A percentile compares a stretch with the other conserved stretches of the same genome.
Conservation (phyloP, 2,113 vertebrate species). For the Rhinichthys klamathensis region DNA sequence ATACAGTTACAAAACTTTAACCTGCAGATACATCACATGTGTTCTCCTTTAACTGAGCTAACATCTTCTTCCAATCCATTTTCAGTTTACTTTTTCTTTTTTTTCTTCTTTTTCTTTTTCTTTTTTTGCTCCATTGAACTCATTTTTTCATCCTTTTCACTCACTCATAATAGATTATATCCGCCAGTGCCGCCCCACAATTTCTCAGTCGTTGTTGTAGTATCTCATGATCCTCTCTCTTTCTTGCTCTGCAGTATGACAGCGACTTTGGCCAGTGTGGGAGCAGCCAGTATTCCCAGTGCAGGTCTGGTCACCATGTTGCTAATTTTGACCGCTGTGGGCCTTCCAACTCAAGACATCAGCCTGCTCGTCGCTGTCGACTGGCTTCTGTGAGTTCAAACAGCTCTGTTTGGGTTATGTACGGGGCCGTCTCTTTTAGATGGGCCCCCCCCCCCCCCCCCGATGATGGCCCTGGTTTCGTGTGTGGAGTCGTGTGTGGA, state of each 20-base stretch:
- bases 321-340: constrained; percentile 83
- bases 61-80: neutral
- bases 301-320: constrained; percentile 86
- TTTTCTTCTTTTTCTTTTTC: no score
- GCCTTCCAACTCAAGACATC: constrained; percentile 85
- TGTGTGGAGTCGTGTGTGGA: neutral
- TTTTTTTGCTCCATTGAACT: neutral
- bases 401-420: neutral
- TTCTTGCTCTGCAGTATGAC: constrained; percentile 73
- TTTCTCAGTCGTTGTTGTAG: neutral
- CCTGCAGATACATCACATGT: neutral
- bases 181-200: neutral
- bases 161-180: neutral
- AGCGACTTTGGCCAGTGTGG: constrained; percentile 84
- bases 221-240: neutral
- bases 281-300: constrained; percentile 85
- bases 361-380: constrained; percentile 86
- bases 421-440: neutral
- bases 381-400: constrained; percentile 83
- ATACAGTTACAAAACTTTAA: neutral
- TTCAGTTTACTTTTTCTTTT: neutral
- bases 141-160: neutral
- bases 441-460: neutral
- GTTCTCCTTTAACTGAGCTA: neutral
- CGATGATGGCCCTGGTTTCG: neutral